phyloP scores from a whole-genome alignment of 1,140 invertebrate species.

The Drosophila albomicans region DNA sequence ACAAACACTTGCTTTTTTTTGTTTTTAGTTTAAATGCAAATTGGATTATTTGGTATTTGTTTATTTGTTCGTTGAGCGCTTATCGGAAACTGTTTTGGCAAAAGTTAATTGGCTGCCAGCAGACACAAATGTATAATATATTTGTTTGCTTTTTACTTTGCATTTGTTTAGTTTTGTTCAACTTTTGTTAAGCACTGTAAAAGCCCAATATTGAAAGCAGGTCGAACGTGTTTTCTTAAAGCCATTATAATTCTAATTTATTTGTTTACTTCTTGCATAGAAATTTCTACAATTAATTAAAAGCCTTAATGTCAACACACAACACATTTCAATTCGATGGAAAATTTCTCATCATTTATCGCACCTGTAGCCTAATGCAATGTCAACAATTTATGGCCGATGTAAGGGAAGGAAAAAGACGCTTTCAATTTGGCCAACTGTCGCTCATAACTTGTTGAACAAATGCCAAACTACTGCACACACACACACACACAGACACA shows the following conservation, averaged over 20 bases:
- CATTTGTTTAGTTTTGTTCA: constrained; percentile 39
- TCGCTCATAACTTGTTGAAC: constrained; percentile 52
- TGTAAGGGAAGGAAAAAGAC: constrained; percentile 10
- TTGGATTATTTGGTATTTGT: constrained; percentile 15
- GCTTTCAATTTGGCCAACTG: constrained; percentile 30
- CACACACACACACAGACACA: background rate
- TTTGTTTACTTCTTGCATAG: constrained; percentile 41
- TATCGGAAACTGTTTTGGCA: constrained; percentile 42
- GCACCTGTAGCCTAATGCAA: constrained; percentile 31
- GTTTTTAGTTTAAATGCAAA: constrained; percentile 34
- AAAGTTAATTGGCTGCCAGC: constrained; percentile 49
- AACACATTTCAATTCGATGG: constrained; percentile 20
- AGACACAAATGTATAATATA: constrained; percentile 63
- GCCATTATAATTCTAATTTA: constrained; percentile 42
- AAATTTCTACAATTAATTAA: constrained; percentile 25
- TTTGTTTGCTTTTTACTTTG: constrained; percentile 63
- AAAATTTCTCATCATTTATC: constrained; percentile 23
- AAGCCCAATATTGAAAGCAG: constrained; percentile 51
- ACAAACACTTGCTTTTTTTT: constrained; percentile 29
- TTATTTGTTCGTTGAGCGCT: constrained; percentile 45
- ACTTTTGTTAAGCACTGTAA: constrained; percentile 56
- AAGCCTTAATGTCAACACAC: constrained; percentile 1
- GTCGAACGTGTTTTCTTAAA: constrained; percentile 59
- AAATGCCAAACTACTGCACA: constrained; percentile 47
- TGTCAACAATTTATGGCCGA: constrained; percentile 19